Conservation (phyloP, 2,113 vertebrate genomes). For the Shinisaurus crocodilurus region DNA sequence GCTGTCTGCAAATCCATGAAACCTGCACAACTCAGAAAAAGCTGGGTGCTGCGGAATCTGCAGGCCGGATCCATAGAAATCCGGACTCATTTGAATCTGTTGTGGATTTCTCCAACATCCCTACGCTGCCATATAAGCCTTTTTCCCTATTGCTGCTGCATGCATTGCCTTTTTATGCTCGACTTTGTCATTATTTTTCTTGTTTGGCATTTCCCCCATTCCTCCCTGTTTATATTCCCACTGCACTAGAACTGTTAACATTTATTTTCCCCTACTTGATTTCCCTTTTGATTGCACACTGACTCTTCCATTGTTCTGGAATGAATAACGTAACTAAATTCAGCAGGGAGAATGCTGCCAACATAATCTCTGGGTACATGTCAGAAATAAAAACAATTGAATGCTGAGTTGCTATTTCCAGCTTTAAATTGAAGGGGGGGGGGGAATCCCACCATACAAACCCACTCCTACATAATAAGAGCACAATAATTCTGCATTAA, state of each 20-base stretch:
- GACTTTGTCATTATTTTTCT: conserved; percentile 5
- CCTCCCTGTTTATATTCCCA: conserved; percentile 35
- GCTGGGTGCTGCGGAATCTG: too few species aligned
- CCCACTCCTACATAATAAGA: conserved; percentile 3
- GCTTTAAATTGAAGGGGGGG: neutral
- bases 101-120: too few species aligned
- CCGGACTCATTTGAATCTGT: too few species aligned
- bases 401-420: conserved; percentile 26
- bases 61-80: too few species aligned
- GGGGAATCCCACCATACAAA: too few species aligned
- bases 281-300: conserved; percentile 47
- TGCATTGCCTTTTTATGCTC: neutral
- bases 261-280: conserved; percentile 41
- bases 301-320: conserved; percentile 43
- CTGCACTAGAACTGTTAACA: neutral
- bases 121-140: too few species aligned
- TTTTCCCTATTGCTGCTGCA: neutral
- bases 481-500: conserved; percentile 11
- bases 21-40: too few species aligned
- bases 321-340: conserved; percentile 17
- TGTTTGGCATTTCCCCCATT: conserved; percentile 34
- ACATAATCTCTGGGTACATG: conserved; percentile 24
- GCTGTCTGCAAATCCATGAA: too few species aligned
- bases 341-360: conserved; percentile 15
- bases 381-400: conserved; percentile 2